These are phyloP conservation scores for Osedax frankpressi DNA, from an alignment of 2,888 invertebrate genomes.

Conservation along the genomic window DNA sequence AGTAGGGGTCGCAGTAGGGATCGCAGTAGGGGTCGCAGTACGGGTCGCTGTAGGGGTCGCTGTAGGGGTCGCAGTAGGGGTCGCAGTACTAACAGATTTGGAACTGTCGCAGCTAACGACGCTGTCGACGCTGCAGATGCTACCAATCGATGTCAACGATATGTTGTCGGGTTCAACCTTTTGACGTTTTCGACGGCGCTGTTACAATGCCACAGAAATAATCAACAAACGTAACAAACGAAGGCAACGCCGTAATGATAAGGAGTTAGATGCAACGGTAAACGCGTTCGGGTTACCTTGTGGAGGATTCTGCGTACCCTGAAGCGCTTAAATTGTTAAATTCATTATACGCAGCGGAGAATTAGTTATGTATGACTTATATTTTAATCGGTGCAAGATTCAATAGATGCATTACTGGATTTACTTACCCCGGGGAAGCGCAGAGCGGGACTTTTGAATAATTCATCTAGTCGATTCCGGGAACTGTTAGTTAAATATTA, in stretches of 20 bases:
- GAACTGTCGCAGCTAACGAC: constrained; percentile 6
- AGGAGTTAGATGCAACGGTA: too few species aligned
- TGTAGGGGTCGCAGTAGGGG: neutral
- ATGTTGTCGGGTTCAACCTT: neutral
- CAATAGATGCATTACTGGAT: too few species aligned
- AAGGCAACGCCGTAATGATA: too few species aligned
- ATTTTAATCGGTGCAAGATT: too few species aligned
- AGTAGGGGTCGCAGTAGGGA: neutral
- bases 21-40: neutral
- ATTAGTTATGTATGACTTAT: too few species aligned
- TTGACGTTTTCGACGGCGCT: neutral
- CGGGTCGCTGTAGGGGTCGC: neutral
- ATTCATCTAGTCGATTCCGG: constrained; percentile 18
- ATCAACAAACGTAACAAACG: neutral
- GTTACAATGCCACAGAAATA: neutral
- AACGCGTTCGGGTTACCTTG: too few species aligned
- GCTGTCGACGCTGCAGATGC: neutral
- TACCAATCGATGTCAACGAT: neutral
- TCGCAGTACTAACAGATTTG: neutral
- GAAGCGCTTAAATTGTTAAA: too few species aligned
- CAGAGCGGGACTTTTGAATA: constrained; percentile 24
- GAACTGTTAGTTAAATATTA: constrained; percentile 6
- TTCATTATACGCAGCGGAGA: too few species aligned
- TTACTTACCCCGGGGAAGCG: constrained; percentile 21
- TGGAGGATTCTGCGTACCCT: too few species aligned